Evolutionary conservation across 1,140 invertebrate species (phyloP), one percentile per base, ranked within the genome.

Genomic region (Lepidotrigona ventralis): DNA sequence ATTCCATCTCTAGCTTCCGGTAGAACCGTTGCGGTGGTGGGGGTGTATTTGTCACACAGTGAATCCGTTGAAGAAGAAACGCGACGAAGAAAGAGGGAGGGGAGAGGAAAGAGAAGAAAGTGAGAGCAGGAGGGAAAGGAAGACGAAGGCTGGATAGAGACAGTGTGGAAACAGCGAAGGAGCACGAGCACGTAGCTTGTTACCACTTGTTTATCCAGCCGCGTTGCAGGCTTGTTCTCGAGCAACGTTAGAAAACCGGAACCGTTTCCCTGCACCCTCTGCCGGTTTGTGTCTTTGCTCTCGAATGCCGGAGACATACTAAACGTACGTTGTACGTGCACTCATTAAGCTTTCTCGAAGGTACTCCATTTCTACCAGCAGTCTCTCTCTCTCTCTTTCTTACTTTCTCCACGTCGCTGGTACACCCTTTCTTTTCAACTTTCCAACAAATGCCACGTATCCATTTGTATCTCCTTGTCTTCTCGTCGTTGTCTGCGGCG

Each of bases 171-270:
- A 71, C 39, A 11, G 63, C 29, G 11, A 54, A 68, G 29, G 79
- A 87, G 79, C 77, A 78, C 69, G 78, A 86, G 84, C 91, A 91
- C 91, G 91, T 91, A 91, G 89, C 91, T 91, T 91, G 91, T 91
- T 91, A 91, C 91, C 87, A 90, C 91, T 91, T 91, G 91, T 91
- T 91, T 91, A 90, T 91, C 91, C 87, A 90, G 84, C 76, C 71
- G 72, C 80, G 74, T 56, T 81, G 80, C 74, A 66, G 70, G 76
- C 68, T 88, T 83, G 83, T 87, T 86, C 80, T 60, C 79, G 75
- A 71, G 66, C 77, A 83, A 83, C 88, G 83, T 88, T 88, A 85
- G 85, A 82, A 86, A 90, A 88, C 81, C 74, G 68, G 79, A 29
- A 64, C 46, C 26, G 19, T 80, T 69, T 53, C 63, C 69, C 69